Evolutionary conservation across 2,113 vertebrate species (phyloP).

Genomic region (Pogonocichla stellata): DNA sequence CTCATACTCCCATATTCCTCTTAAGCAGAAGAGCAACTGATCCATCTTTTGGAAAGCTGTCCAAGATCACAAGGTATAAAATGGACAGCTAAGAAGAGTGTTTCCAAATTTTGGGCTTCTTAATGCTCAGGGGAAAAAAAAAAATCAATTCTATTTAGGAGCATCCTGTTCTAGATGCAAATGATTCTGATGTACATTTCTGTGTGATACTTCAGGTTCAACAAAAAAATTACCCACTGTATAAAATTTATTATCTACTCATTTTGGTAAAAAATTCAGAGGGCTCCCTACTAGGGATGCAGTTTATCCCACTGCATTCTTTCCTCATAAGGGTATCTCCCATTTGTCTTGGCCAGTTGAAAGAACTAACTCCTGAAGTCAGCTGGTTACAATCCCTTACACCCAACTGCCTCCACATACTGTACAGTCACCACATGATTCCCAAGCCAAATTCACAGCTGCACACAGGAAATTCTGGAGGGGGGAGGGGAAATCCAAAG

Average conservation of each 20-base stretch:
- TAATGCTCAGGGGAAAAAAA: not conserved
- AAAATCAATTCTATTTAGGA: not conserved
- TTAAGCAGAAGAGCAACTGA: not conserved
- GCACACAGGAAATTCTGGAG: not conserved
- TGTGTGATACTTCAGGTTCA: not conserved
- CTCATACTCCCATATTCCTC: not conserved
- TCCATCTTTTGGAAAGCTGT: not conserved
- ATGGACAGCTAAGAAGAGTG: not conserved
- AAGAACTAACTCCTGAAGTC: slow-evolving; percentile 10
- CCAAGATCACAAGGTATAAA: not conserved
- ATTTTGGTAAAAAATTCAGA: not conserved
- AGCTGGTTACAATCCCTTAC: slow-evolving; percentile 25
- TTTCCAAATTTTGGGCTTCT: not conserved
- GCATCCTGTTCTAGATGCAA: not conserved
- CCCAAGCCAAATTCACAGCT: slow-evolving; percentile 24
- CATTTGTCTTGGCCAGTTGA: not conserved
- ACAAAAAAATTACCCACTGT: not conserved
- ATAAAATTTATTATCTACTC: not conserved
- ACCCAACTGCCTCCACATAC: not conserved
- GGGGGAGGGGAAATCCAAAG: not conserved
- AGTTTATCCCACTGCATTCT: not conserved
- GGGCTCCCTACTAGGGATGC: not conserved
- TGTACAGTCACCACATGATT: not conserved
- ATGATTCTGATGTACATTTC: not conserved
- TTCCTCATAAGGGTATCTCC: not conserved